A percentile compares a stretch with the other conserved stretches of the same genome.
These are phyloP conservation scores for Hypocryptadius cinnamomeus DNA, from an alignment of 2,113 vertebrate species.

Conservation along the genomic window DNA sequence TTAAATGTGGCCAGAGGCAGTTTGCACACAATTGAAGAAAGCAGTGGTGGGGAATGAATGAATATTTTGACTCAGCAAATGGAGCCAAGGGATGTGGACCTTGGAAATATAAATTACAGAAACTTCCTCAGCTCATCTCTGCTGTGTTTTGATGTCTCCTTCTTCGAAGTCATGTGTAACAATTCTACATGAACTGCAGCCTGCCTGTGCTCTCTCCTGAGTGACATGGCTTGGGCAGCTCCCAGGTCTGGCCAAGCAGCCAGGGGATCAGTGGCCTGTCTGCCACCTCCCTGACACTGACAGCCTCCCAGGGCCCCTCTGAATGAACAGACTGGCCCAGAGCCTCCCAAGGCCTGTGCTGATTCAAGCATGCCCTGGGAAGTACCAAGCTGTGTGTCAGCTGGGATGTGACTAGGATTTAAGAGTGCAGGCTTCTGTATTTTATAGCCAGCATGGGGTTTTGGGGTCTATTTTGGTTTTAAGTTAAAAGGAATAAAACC, in stretches of 20 bases:
- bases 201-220: neutral
- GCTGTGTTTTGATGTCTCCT: neutral
- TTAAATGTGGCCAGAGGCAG: neutral
- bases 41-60: neutral
- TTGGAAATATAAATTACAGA: neutral
- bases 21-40: neutral
- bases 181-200: neutral
- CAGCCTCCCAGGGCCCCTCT: neutral
- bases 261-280: neutral
- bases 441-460: neutral
- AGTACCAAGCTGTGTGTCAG: too few relatives aligned
- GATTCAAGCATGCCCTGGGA: neutral
- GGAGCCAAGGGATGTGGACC: neutral
- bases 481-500: neutral
- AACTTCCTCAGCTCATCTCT: neutral
- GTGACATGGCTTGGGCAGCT: neutral
- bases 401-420: neutral
- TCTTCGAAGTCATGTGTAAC: rapidly evolving
- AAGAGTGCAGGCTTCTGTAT: neutral
- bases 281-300: neutral
- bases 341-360: neutral
- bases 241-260: neutral
- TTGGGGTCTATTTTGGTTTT: neutral
- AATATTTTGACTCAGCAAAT: neutral
- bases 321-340: neutral